Evolutionary conservation across 1,140 invertebrate species (phyloP).

Genomic region (Triops cancriformis): DNA sequence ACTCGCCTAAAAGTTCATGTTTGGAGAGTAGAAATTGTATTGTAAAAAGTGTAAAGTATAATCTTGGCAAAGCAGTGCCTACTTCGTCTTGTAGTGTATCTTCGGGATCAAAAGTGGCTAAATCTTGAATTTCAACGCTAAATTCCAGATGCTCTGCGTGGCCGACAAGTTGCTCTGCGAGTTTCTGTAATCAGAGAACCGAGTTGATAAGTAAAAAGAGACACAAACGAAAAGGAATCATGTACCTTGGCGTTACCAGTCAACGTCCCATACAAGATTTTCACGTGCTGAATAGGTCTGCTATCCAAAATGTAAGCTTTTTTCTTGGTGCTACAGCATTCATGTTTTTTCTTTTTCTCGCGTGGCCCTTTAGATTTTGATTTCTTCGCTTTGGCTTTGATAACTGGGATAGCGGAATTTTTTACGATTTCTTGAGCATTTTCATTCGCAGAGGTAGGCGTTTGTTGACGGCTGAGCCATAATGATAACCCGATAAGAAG

Average conservation of each 20-base stretch:
- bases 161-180: conserved; percentile 35
- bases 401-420: not conserved
- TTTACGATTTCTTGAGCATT: conserved; percentile 1
- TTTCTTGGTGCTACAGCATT: conserved; percentile 22
- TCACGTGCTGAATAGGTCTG: conserved; percentile 30
- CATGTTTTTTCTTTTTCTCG: conserved; percentile 26
- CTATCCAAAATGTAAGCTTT: conserved; percentile 22
- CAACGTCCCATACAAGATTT: conserved; percentile 42
- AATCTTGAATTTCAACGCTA: conserved; percentile 34
- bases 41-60: not conserved
- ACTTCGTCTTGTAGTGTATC: conserved; percentile 39
- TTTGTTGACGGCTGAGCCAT: conserved; percentile 20
- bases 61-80: conserved; percentile 20
- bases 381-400: conserved; percentile 19
- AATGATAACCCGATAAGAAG: conserved; percentile 20
- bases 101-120: conserved; percentile 42
- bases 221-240: not conserved
- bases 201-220: not conserved
- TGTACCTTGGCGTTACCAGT: conserved; percentile 42
- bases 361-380: not conserved
- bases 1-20: conserved; percentile 25
- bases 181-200: conserved; percentile 27
- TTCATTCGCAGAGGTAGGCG: not conserved
- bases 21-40: not conserved
- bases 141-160: conserved; percentile 33